Evolutionary conservation across 2,888 invertebrate genomes (phyloP).

Genomic region (Chloroclystis v-ata): DNA sequence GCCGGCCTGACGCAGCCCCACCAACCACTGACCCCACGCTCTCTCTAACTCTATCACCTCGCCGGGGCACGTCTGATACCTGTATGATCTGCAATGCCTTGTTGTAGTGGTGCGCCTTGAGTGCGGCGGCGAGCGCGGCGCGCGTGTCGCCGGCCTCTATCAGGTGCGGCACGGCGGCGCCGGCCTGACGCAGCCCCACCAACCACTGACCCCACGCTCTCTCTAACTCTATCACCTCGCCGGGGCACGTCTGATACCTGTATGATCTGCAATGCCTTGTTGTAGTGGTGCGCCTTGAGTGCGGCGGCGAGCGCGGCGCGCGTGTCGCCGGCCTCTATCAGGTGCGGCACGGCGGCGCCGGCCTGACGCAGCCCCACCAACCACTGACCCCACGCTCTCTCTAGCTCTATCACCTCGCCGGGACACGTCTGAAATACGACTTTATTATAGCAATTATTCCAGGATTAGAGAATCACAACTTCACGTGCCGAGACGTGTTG

Average conservation of each 20-base stretch:
- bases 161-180: constrained; percentile 98
- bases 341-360: constrained; percentile 98
- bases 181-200: constrained; percentile 89
- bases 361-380: constrained; percentile 90
- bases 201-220: constrained; percentile 96
- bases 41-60: constrained; percentile 94
- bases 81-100: constrained; percentile 93
- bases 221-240: constrained; percentile 92
- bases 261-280: constrained; percentile 92
- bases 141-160: constrained; percentile 95
- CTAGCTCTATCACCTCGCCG: constrained; percentile 90
- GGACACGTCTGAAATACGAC: constrained; percentile 77
- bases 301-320: constrained; percentile 93
- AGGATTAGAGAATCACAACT: too few relatives aligned
- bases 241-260: constrained; percentile 80
- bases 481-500: too few relatives aligned
- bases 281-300: constrained; percentile 94
- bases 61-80: constrained; percentile 79
- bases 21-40: constrained; percentile 94
- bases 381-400: constrained; percentile 96
- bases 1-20: constrained; percentile 90
- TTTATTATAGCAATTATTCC: too few relatives aligned
- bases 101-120: constrained; percentile 94
- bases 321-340: constrained; percentile 95
- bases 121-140: constrained; percentile 93